A percentile compares a stretch with the other conserved stretches of the same genome.
These are phyloP conservation scores for Pseudomugil tenellus DNA, from an alignment of 2,797 vertebrate genomes.

Conservation along the genomic window DNA sequence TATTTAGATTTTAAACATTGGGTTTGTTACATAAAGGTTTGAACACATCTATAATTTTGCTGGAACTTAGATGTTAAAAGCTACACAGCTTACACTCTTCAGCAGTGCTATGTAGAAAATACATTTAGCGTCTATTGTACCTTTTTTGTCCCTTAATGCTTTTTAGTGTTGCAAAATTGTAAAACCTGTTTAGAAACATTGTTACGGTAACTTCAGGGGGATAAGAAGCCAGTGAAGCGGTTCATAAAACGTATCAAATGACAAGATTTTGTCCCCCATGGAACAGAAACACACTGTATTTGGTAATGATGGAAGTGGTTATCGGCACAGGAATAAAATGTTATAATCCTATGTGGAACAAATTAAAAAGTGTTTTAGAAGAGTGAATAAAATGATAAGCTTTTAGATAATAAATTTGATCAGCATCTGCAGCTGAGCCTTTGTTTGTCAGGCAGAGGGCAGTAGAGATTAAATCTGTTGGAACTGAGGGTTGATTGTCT, in stretches of 20 bases:
- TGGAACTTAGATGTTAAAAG: neutral
- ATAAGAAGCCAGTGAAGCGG: neutral
- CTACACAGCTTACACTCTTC: neutral
- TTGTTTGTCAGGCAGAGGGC: constrained; percentile 62
- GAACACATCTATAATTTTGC: neutral
- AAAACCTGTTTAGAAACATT: neutral
- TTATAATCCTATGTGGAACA: neutral
- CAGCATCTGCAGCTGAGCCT: constrained; percentile 4
- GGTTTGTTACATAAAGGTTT: neutral
- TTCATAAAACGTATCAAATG: neutral
- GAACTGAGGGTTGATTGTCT: constrained; percentile 20
- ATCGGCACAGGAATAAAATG: neutral
- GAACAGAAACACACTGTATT: neutral
- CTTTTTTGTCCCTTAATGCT: no score
- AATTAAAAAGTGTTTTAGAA: neutral
- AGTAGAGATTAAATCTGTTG: constrained; percentile 48
- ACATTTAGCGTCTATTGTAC: no score
- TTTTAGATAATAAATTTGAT: neutral
- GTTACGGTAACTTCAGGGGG: neutral
- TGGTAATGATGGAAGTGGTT: neutral
- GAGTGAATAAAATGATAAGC: neutral
- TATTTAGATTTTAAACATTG: neutral
- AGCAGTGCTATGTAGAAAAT: neutral
- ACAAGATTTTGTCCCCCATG: neutral
- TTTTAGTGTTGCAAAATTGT: no score